Percentiles rank a stretch among this genome's conserved stretches.
Conservation (phyloP, 2,888 invertebrate species). For the Sphinx pinastri region DNA sequence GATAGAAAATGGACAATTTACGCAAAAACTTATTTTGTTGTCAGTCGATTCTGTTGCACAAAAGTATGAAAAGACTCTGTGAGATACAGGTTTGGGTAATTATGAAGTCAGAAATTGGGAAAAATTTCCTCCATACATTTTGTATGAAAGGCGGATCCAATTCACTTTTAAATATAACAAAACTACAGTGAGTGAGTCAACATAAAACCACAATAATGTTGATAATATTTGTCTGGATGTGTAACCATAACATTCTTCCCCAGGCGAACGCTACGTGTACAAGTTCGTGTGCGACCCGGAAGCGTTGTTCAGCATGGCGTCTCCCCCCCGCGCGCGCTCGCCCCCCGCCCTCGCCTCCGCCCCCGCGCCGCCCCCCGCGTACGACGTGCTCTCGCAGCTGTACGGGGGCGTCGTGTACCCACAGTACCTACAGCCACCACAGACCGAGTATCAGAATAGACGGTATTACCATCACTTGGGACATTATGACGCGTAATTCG, state of each 20-base stretch:
- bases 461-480: slow-evolving; percentile 52
- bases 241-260: not conserved
- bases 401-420: slow-evolving; percentile 59
- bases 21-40: too few species aligned
- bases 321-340: slow-evolving; percentile 47
- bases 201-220: too few species aligned
- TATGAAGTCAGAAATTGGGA: too few species aligned
- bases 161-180: too few species aligned
- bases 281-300: slow-evolving; percentile 98
- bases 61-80: too few species aligned
- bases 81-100: too few species aligned
- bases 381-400: slow-evolving; percentile 64
- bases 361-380: slow-evolving; percentile 45
- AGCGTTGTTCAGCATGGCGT: slow-evolving; percentile 93
- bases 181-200: too few species aligned
- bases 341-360: slow-evolving; percentile 41
- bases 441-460: slow-evolving; percentile 49
- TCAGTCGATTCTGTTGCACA: too few species aligned
- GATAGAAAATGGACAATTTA: too few species aligned
- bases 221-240: too few species aligned
- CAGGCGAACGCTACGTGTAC: slow-evolving; percentile 97
- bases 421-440: slow-evolving; percentile 52
- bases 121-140: too few species aligned
- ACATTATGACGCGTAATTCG: slow-evolving; percentile 54
- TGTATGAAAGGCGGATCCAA: too few species aligned